Conservation (phyloP, 2,888 invertebrate species). For the Strigamia crassipes region DNA sequence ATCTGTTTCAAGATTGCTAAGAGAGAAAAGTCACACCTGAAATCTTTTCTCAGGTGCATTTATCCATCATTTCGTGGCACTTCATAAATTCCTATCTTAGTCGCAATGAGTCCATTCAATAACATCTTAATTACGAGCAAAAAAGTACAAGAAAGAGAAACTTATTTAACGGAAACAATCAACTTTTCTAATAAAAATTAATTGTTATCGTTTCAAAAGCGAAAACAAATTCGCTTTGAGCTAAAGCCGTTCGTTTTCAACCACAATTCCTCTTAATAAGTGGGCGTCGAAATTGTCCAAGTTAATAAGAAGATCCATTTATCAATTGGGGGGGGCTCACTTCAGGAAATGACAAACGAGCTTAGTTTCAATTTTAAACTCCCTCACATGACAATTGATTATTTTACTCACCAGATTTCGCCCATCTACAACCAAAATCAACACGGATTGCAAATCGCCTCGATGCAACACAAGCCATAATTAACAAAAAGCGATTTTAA, state of each 20-base stretch:
- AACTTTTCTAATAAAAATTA: slow-evolving; percentile 19
- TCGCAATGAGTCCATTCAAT: background rate
- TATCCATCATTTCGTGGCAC: slow-evolving; percentile 9
- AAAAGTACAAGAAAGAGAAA: background rate
- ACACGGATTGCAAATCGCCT: background rate
- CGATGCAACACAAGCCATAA: too few species aligned
- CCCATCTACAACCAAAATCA: background rate
- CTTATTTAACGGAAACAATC: background rate
- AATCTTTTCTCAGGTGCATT: slow-evolving; percentile 18
- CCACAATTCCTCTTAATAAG: slow-evolving; percentile 27
- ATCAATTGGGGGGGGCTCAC: background rate
- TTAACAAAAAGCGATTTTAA: too few species aligned
- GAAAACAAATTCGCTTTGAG: background rate
- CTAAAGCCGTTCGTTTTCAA: background rate
- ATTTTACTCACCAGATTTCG: slow-evolving; percentile 22
- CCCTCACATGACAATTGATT: slow-evolving; percentile 17
- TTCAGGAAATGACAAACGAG: slow-evolving; percentile 14
- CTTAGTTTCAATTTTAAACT: slow-evolving; percentile 16
- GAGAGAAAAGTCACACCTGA: slow-evolving; percentile 24
- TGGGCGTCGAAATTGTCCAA: background rate
- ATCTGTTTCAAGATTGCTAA: background rate
- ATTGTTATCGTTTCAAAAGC: background rate
- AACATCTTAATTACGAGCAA: background rate
- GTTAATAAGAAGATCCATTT: slow-evolving; percentile 3
- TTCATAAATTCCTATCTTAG: background rate